phyloP scores from a whole-genome alignment of 2,797 vertebrate genomes.

The Ciconia nigra region DNA sequence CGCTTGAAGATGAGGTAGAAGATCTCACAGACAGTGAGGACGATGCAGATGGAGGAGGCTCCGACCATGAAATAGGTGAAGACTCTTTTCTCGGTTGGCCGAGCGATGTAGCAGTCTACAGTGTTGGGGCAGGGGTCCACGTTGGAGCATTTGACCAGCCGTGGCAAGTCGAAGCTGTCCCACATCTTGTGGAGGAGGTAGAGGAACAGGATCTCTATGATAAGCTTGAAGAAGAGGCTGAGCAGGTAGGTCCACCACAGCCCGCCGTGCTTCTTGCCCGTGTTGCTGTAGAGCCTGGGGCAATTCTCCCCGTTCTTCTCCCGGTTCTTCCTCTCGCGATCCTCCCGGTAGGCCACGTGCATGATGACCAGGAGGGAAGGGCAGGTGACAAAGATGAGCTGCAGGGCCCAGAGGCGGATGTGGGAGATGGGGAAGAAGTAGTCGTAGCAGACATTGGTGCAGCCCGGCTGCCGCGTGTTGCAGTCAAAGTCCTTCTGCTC shows the following conservation, averaged over 20 bases:
- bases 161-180: constrained; percentile 89
- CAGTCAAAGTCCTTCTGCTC: constrained; percentile 99
- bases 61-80: constrained; percentile 99
- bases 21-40: constrained; percentile 94
- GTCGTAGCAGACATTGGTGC: constrained; percentile 93
- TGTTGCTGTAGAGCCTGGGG: constrained; percentile 84
- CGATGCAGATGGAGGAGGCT: constrained; percentile 90
- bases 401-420: constrained; percentile 97
- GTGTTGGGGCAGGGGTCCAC: constrained; percentile 87
- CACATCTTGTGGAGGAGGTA: constrained; percentile 92
- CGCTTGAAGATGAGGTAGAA: constrained; percentile 91
- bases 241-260: constrained; percentile 98
- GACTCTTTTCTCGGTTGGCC: constrained; percentile 94
- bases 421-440: constrained; percentile 94
- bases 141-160: constrained; percentile 86
- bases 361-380: constrained; percentile 95
- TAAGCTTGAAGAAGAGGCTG: constrained; percentile 90
- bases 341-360: constrained; percentile 93
- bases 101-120: constrained; percentile 95
- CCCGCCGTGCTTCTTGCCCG: constrained; percentile 93
- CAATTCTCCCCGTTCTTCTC: constrained; percentile 81
- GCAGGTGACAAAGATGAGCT: constrained; percentile 97
- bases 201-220: constrained; percentile 89
- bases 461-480: constrained; percentile 94
- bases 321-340: constrained; percentile 85